Evolutionary conservation across 2,888 invertebrate genomes (phyloP).

Genomic region (Boloria euphrosyne): DNA sequence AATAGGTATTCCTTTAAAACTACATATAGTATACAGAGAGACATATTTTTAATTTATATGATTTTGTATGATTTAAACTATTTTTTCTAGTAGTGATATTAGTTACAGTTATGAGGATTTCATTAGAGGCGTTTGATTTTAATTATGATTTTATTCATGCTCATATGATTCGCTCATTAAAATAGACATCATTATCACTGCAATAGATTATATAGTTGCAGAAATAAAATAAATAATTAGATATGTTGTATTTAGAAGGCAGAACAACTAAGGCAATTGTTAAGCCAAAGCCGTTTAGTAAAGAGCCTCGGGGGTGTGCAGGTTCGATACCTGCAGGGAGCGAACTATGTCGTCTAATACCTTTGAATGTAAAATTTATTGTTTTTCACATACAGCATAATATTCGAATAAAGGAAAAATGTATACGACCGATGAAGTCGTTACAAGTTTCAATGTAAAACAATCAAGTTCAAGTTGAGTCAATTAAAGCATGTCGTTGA

Average conservation of each 20-base stretch:
- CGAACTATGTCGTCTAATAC: neutral
- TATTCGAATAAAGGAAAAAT: no score
- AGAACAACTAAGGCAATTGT: neutral
- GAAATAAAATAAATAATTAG: neutral
- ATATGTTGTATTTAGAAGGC: neutral
- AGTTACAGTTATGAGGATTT: conserved; percentile 10
- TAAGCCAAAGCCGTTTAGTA: neutral
- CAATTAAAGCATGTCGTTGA: conserved; percentile 16
- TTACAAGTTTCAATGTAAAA: neutral
- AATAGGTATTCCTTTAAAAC: conserved; percentile 7
- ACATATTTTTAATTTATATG: neutral
- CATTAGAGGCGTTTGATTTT: conserved; percentile 4
- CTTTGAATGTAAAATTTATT: neutral
- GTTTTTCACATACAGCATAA: neutral
- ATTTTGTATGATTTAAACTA: neutral
- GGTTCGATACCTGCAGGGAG: conserved; percentile 33
- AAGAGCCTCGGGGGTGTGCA: conserved; percentile 14
- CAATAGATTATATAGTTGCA: conserved; percentile 17
- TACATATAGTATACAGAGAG: conserved; percentile 4
- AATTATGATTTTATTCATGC: conserved; percentile 17
- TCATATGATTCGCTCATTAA: conserved; percentile 19
- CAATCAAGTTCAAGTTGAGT: conserved; percentile 1
- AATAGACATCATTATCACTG: conserved; percentile 15
- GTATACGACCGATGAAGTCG: no score
- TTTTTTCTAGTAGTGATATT: conserved; percentile 12